These are phyloP conservation scores for Labroides dimidiatus DNA, from an alignment of 2,797 vertebrate genomes.

Conservation along the genomic window DNA sequence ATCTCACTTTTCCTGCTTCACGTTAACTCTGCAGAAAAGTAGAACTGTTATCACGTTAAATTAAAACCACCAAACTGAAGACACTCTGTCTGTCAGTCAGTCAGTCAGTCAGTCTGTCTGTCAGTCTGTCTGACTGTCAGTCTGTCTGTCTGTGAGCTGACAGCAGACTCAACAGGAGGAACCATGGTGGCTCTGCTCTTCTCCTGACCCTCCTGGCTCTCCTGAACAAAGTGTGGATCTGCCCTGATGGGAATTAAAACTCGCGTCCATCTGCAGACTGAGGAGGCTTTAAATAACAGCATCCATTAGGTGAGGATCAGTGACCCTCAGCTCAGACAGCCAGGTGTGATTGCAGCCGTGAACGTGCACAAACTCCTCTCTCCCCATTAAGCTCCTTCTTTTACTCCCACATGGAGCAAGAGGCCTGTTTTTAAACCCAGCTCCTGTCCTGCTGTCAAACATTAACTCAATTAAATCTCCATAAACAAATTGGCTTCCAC, in stretches of 20 bases:
- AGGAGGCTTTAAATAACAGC: constrained; percentile 1
- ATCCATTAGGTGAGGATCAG: constrained; percentile 5
- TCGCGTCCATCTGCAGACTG: not conserved
- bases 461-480: constrained; percentile 57
- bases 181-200: too few species aligned
- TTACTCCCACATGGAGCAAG: constrained; percentile 30
- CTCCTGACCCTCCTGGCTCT: too few species aligned
- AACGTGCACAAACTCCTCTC: constrained; percentile 17
- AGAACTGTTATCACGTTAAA: too few species aligned
- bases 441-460: constrained; percentile 36
- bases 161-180: too few species aligned
- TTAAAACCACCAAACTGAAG: not conserved
- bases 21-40: too few species aligned
- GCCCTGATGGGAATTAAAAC: not conserved
- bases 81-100: too few species aligned
- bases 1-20: too few species aligned
- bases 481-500: constrained; percentile 51
- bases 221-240: not conserved
- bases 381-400: constrained; percentile 22
- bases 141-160: too few species aligned
- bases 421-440: constrained; percentile 21
- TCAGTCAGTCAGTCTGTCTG: too few species aligned
- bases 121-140: too few species aligned
- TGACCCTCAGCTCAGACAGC: constrained; percentile 5
- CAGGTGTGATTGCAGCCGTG: not conserved